Base-by-base conservation (phyloP, 1,140 invertebrate genomes). In the Gonioctena quinquepunctata region DNA sequence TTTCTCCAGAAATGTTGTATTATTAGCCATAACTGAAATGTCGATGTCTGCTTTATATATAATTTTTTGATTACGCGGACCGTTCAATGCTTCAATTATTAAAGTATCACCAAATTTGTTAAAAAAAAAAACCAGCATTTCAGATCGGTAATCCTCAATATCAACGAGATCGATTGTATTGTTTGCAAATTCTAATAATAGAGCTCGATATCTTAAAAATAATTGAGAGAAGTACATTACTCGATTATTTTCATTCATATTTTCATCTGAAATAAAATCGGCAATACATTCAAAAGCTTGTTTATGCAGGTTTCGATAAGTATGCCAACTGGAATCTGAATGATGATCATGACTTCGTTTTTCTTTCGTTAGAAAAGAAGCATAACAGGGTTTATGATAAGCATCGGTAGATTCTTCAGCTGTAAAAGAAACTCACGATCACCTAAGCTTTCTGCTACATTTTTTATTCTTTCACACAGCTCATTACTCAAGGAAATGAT, bases 151-250 rank as follows among this genome's bases (percentile, higher is more conserved):
- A 42, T 42, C 33, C 33, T 42, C 7, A 21, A 69, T 48, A 27
- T 68, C n/a, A 68, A 62, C 66, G 42, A 63, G 48, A 48, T 68
- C 28, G 61, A 68, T 60, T 68, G 61, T n/a, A 68, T 22, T 18
- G 21, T 68, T 48, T 11, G 27, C 66, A 68, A 63, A 68, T 25
- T 68, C 66, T 33, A 68, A 62, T 68, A 68, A 48, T 19, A 68
- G 61, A 68, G 66, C 66, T 22, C 62, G 66, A 50, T 68, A 68
- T 62, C 66, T 60, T 68, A 57, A 19, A 68, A 63, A 68, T 42
- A 68, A n/a, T 62, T 68, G 66, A 48, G 66, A 27, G 28, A 68
- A 68, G 61, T 62, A 61, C 66, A 68, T 68, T 21, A 68, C 66
- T 68, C 18, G 21, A 27, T 48, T 62, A 62, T 49, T 68, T 62